Base-by-base conservation (phyloP, 2,888 invertebrate species). In the Tenodera sinensis region DNA sequence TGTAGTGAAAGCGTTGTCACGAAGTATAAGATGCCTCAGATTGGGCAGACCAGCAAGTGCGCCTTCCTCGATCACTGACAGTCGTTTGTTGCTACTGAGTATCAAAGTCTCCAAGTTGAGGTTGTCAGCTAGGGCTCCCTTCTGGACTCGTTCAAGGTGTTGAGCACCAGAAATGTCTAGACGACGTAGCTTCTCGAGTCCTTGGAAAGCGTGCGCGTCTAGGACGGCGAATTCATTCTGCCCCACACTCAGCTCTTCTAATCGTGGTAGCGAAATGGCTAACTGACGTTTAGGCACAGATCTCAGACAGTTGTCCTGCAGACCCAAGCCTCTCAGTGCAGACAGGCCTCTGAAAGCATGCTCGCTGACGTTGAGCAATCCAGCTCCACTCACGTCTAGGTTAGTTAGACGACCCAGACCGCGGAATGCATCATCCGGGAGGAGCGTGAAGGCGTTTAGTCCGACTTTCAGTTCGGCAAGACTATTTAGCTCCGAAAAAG, bases 391-490 rank as follows among this genome's bases (percentile, higher is more conserved):
- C 91, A 98, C 94, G 93, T 98, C 97, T 91, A 98, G 93, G 25
- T 96, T 96, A 2, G 96, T 95, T 30, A 98, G 94, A 90, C 96
- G 96, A 91, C 96, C 96, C 15, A 98, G 94, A 88, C 97, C 97
- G 2, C 81, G 88, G 93, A 98, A 98, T 25, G 97, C 96, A 91
- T 97, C 97, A 91, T 96, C 96, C 14, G 96, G 96, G 90, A 98
- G 94, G 88, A 94, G 94, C 27, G 96, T 95, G 92, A 98, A 97
- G 0, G 96, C 97, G 92, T 98, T 98, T 90, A 97, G 95, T 20
- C 98, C 98, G 83, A 98, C 95, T 92, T 97, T 97, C 20, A 98
- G 94, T 93, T 98, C 98, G 4, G 97, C 98, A 89, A 98, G 94
- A 91, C 96, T 96, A 89, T 96, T 96, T 91, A 98, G 93, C 3